phyloP scores from a whole-genome alignment of 2,797 vertebrate species.

The Enteromius thamalakanensis region DNA sequence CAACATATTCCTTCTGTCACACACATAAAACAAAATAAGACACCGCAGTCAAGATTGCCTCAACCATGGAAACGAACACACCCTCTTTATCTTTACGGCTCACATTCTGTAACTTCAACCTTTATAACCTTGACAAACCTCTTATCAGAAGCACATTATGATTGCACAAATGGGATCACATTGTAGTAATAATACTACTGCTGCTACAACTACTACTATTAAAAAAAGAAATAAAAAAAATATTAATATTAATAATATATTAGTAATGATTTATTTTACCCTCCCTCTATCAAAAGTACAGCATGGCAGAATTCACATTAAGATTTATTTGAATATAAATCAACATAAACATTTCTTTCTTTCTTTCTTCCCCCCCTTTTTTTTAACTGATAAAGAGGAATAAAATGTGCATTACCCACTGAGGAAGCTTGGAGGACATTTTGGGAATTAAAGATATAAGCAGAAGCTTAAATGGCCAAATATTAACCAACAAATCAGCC shows the following conservation, averaged over 20 bases:
- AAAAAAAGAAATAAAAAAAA: neutral
- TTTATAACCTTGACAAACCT: constrained; percentile 20
- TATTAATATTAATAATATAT: neutral
- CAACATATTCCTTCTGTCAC: constrained; percentile 14
- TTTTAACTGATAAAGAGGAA: too few relatives aligned
- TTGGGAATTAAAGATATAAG: too few relatives aligned
- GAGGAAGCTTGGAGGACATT: too few relatives aligned
- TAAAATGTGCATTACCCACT: too few relatives aligned
- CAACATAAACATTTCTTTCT: too few relatives aligned
- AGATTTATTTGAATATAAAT: too few relatives aligned
- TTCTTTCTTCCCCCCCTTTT: too few relatives aligned
- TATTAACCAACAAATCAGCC: too few relatives aligned
- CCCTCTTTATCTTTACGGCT: neutral
- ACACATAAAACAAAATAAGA: constrained; percentile 2
- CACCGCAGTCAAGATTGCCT: neutral
- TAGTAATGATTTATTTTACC: neutral
- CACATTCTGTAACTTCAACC: constrained; percentile 26
- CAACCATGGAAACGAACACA: neutral
- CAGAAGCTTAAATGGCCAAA: too few relatives aligned
- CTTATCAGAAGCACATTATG: neutral
- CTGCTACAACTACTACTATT: neutral
- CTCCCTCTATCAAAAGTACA: too few relatives aligned
- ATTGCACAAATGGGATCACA: neutral
- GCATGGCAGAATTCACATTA: too few relatives aligned
- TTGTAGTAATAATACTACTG: neutral